These are phyloP conservation scores for Scaptomyza reducta DNA, from an alignment of 2,888 invertebrate species.

Conservation along the genomic window DNA sequence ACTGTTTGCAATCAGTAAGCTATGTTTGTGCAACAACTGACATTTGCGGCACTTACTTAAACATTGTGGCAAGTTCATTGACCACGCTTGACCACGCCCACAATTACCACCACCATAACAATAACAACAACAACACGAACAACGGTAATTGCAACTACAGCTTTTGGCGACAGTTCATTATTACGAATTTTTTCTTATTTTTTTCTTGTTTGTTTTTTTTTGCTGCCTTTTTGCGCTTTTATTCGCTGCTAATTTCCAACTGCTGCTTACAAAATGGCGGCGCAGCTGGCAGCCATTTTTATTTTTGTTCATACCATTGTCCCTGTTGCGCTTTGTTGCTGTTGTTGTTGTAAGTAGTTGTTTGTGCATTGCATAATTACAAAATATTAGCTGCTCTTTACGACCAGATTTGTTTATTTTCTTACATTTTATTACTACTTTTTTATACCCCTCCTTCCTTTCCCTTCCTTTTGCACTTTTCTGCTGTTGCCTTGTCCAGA, in stretches of 20 bases:
- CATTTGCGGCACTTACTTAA: constrained; percentile 32
- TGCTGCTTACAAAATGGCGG: constrained; percentile 73
- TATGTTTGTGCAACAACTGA: constrained; percentile 2
- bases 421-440: constrained; percentile 17
- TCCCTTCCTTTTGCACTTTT: background rate
- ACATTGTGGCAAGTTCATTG: constrained; percentile 55
- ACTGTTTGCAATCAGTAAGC: background rate
- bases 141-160: constrained; percentile 7
- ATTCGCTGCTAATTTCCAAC: constrained; percentile 60
- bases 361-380: constrained; percentile 66
- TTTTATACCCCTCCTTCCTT: background rate
- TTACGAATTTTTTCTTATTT: constrained; percentile 18
- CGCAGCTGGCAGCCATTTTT: constrained; percentile 68
- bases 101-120: background rate
- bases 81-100: constrained; percentile 67
- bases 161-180: constrained; percentile 56
- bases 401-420: constrained; percentile 53
- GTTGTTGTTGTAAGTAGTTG: constrained; percentile 12
- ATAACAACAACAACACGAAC: background rate
- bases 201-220: constrained; percentile 23
- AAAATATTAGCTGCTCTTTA: constrained; percentile 66
- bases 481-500: constrained; percentile 20
- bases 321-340: constrained; percentile 12
- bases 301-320: constrained; percentile 2
- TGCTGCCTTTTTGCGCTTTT: constrained; percentile 29